These are phyloP conservation scores for Daktulosphaira vitifoliae DNA, from an alignment of 1,140 invertebrate genomes.

Conservation along the genomic window DNA sequence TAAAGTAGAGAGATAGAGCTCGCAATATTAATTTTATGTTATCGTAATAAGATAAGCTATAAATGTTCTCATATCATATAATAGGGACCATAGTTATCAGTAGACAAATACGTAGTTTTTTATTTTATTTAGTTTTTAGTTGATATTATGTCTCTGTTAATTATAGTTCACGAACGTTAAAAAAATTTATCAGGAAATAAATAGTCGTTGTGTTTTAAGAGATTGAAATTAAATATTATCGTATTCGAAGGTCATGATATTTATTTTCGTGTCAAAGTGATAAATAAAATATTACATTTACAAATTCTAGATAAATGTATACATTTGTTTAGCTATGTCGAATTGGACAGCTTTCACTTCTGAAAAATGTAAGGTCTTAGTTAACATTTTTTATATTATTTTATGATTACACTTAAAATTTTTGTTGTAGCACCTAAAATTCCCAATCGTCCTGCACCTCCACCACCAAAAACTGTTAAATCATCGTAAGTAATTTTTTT, in stretches of 20 bases:
- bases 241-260: conserved; percentile 18
- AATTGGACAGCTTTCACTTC: conserved; percentile 18
- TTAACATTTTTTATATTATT: background rate
- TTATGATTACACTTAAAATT: background rate
- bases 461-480: conserved; percentile 39
- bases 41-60: too few relatives aligned
- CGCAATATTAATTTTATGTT: too few relatives aligned
- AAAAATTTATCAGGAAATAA: too few relatives aligned
- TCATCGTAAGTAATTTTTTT: conserved; percentile 5
- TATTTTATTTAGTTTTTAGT: too few relatives aligned
- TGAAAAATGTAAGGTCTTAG: background rate
- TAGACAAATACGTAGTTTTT: too few relatives aligned
- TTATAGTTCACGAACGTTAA: too few relatives aligned
- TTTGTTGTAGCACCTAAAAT: conserved; percentile 41
- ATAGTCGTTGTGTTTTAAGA: too few relatives aligned
- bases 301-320: background rate
- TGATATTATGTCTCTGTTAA: too few relatives aligned
- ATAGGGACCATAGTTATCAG: too few relatives aligned
- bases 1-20: too few relatives aligned
- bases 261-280: background rate
- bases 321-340: background rate
- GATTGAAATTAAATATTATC: too few relatives aligned
- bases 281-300: background rate
- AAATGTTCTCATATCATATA: too few relatives aligned
- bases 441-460: conserved; percentile 43